Conservation (phyloP, 2,888 invertebrate genomes). For the Sesamia inferens region DNA sequence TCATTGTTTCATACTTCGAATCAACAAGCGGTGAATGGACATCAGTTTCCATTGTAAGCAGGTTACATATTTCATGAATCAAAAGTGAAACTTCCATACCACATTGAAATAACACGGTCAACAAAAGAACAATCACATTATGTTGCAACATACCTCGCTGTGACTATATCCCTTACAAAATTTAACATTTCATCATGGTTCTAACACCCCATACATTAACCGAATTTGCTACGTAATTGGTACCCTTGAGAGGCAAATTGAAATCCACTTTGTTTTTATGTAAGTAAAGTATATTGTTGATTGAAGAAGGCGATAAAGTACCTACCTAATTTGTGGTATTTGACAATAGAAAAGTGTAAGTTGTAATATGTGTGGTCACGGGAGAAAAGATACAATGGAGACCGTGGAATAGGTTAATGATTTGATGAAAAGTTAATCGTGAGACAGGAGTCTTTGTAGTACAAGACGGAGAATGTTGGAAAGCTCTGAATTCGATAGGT, state of each 20-base stretch:
- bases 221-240: conserved; percentile 36
- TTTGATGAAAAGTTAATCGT: conserved; percentile 1
- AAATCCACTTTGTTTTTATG: conserved; percentile 28
- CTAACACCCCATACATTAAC: conserved; percentile 23
- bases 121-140: conserved; percentile 64
- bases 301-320: background rate
- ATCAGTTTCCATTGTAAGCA: conserved; percentile 51
- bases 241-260: background rate
- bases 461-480: background rate
- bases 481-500: background rate
- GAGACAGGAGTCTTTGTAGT: background rate
- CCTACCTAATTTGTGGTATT: conserved; percentile 9
- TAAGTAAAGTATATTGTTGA: conserved; percentile 22
- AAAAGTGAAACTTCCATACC: conserved; percentile 59
- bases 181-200: conserved; percentile 63
- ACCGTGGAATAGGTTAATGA: conserved; percentile 18
- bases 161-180: conserved; percentile 59
- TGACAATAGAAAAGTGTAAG: conserved; percentile 21
- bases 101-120: conserved; percentile 47
- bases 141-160: conserved; percentile 61
- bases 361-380: conserved; percentile 24
- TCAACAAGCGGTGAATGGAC: conserved; percentile 42
- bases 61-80: conserved; percentile 45
- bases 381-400: conserved; percentile 5
- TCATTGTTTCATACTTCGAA: conserved; percentile 38